Evolutionary conservation across 2,113 vertebrate genomes (phyloP), one percentile per base, ranked within the genome.

Genomic region (Micronycteris hirsuta): DNA sequence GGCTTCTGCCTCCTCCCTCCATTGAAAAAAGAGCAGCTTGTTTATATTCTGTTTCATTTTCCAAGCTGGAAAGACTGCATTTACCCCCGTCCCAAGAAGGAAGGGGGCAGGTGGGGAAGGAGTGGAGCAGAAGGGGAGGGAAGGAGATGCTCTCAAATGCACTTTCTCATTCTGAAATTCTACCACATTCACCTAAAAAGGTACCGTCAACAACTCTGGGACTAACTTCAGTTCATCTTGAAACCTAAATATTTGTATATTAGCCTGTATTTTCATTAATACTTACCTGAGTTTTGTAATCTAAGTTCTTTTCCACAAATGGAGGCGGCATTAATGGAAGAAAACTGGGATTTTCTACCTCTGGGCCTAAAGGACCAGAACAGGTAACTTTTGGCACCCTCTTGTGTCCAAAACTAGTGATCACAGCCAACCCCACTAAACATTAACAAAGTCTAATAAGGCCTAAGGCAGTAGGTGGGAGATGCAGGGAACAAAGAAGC

Each of bases 401-500:
- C 97, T 89, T 56, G 95, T 94, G 97, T 89, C 54, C 28, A 13
- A 16, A 65, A 10, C 3, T 36, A 45, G n/a, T 61, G 3, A 94
- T 93, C 7, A 65, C 78, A 31, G 49, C 22, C 73, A 83, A 43
- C 0, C 2, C 22, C 1, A 3, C 15, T 68, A 28, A 87, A 38
- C 33, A 61, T 22, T 56, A 56, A 47, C 14, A 43, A 36, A 6
- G 14, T 16, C 31, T 76, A 61, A 45, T 31, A 28, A 93, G 58
- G 24, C 22, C 54, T 65, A n/a, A 78, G 16, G 15, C 7, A 45
- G 13, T 8, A 24, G 36, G 31, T 45, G 31, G 52, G 24, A 71
- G 63, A 41, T 76, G 36, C 8, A 6, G 8, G 28, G 36, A 74
- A 43, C 22, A 43, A 90, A 67, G 26, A 45, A 70, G 41, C 8